Conservation (phyloP, 2,888 invertebrate species). For the Stomorhina lunata region DNA sequence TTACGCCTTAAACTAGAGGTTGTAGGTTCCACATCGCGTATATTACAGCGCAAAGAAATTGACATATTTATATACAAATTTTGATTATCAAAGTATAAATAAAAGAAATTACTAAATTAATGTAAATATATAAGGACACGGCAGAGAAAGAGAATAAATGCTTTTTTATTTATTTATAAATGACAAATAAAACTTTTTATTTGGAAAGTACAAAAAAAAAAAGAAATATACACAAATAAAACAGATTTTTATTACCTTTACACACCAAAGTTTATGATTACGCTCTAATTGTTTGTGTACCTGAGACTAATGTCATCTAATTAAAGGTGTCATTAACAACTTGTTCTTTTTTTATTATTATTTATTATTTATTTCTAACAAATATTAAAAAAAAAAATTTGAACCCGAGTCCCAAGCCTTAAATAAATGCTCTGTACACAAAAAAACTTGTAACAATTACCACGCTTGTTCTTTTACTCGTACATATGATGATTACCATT, state of each 20-base stretch:
- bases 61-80: conserved; percentile 50
- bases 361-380: not conserved
- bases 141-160: not conserved
- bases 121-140: conserved; percentile 11
- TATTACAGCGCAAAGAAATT: conserved; percentile 70
- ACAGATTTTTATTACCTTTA: not conserved
- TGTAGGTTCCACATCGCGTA: conserved; percentile 72
- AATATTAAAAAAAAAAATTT: not conserved
- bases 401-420: not conserved
- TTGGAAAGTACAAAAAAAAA: not conserved
- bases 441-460: conserved; percentile 9
- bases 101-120: conserved; percentile 33
- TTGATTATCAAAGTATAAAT: conserved; percentile 48
- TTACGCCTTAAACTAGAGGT: conserved; percentile 72
- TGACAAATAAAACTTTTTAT: conserved; percentile 33
- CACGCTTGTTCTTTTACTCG: not conserved
- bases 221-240: not conserved
- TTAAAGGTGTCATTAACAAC: conserved; percentile 77
- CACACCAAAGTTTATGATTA: not conserved
- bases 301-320: conserved; percentile 73
- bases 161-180: conserved; percentile 32
- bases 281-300: not conserved
- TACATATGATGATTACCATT: not conserved
- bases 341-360: conserved; percentile 55
- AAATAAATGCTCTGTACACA: too few species aligned